Conservation (phyloP, 2,888 invertebrate genomes). For the Tortricodes alternella region DNA sequence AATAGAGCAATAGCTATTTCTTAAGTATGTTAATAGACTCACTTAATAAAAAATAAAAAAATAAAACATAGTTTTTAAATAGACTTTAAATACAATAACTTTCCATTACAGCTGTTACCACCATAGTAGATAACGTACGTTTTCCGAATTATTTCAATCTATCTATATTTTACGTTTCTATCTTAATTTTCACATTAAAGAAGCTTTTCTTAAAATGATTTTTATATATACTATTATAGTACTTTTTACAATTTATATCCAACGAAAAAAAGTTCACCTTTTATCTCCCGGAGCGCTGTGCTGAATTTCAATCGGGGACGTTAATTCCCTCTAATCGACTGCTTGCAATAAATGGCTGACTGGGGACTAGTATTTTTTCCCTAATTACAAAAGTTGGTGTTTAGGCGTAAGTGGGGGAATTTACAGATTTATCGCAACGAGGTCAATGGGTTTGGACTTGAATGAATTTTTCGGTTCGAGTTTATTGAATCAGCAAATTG, state of each 20-base stretch:
- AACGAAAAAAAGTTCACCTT: not conserved
- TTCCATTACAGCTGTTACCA: too few species aligned
- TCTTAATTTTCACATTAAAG: too few species aligned
- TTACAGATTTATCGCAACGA: not conserved
- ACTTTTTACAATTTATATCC: not conserved
- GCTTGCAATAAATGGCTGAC: conserved; percentile 2
- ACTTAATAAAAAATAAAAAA: too few species aligned
- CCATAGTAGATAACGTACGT: too few species aligned
- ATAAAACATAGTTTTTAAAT: too few species aligned
- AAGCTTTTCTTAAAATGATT: too few species aligned
- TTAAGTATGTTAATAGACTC: too few species aligned
- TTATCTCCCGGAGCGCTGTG: not conserved
- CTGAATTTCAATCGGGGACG: conserved; percentile 14
- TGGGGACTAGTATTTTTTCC: conserved; percentile 7
- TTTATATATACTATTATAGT: too few species aligned
- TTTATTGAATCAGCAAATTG: not conserved
- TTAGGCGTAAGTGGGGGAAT: not conserved
- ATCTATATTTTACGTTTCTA: too few species aligned
- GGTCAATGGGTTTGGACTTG: not conserved
- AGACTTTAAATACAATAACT: too few species aligned
- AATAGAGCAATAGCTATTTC: too few species aligned
- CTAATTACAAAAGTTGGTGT: conserved; percentile 20
- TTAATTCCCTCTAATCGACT: conserved; percentile 11
- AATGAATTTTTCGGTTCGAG: not conserved
- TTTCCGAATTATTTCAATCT: too few species aligned